Base-by-base conservation (phyloP, 2,113 vertebrate species). In the Leuciscus idus region DNA sequence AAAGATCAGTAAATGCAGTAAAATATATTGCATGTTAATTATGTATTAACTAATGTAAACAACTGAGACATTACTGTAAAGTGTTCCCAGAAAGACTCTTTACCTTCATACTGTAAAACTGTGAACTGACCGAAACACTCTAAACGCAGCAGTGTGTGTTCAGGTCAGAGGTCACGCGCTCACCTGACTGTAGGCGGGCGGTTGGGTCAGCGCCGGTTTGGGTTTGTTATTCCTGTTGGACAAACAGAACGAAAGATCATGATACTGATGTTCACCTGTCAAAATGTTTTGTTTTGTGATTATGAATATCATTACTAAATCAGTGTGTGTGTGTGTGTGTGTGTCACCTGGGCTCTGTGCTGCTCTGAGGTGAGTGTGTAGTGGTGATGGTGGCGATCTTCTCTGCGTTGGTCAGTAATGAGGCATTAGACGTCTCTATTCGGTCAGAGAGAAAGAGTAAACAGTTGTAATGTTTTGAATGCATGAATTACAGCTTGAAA, bases 331-430 rank as follows among this genome's bases (percentile, higher is more conserved):
- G n/a, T n/a, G n/a, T n/a, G n/a, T n/a, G 50, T 81, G 26, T 75
- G 23, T 55, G 59, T 72, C 46, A 85, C 88, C 86, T 75, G 43
- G 55, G 50, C 74, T 85, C 88, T 6, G 73, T 87, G 86, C 23
- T 80, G 84, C 81, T 87, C 84, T 89, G 88, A 68, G 87, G 81
- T 61, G 88, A 66, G 85, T 89, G 88, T 73, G 88, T 87, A 23
- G 88, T 89, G 30, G 88, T 89, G 79, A 89, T 89, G 7, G 88
- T 89, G 70, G 88, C 88, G 17, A 89, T 89, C 72, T 89, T 89
- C 75, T 89, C 88, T 1, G 88, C 88, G 43, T 89, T 89, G 52
- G 88, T 89, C 79, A 89, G 64, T 17, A 89, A 73, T 4, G 88
- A 84, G 11, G 88, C 85, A 4, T 89, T 89, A 36, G 88, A 89